These are phyloP conservation scores for Scolopax rusticola DNA, from an alignment of 2,797 vertebrate species.

Conservation along the genomic window DNA sequence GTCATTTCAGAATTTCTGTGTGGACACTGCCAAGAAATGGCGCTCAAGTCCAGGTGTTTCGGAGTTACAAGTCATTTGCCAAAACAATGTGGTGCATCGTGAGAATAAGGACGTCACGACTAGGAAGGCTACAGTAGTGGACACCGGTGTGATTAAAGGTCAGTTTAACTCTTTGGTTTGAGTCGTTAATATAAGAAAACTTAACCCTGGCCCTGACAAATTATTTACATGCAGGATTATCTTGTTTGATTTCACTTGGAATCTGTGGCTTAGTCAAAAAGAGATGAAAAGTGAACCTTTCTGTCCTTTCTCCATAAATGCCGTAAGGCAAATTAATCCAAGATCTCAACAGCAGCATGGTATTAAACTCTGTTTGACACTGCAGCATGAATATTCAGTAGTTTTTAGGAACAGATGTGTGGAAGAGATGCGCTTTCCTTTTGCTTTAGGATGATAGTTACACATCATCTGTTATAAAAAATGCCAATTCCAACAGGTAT, in stretches of 20 bases:
- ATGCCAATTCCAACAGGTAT: not conserved
- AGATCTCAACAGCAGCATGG: slow-evolving; percentile 1
- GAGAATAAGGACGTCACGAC: slow-evolving; percentile 1
- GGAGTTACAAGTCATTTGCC: slow-evolving; percentile 36
- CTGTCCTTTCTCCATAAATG: not conserved
- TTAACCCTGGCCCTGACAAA: not conserved
- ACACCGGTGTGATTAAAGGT: slow-evolving; percentile 35
- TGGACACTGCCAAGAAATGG: slow-evolving; percentile 48
- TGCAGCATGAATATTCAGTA: slow-evolving; percentile 8
- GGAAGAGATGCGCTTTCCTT: not conserved
- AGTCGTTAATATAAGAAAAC: not conserved
- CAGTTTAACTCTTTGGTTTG: not conserved
- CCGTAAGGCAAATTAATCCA: not conserved
- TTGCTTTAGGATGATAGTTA: not conserved
- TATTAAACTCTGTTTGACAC: slow-evolving; percentile 34
- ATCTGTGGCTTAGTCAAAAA: not conserved
- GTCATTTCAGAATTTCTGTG: slow-evolving; percentile 73
- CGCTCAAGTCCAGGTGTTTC: slow-evolving; percentile 9
- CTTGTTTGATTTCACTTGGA: slow-evolving; percentile 9
- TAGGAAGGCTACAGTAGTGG: not conserved
- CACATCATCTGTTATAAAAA: not conserved
- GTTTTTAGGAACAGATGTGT: not conserved
- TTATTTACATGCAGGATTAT: not conserved
- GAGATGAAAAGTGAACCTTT: not conserved
- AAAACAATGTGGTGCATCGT: slow-evolving; percentile 16